phyloP scores from a whole-genome alignment of 1,140 invertebrate species.

The Zaprionus camerounensis region DNA sequence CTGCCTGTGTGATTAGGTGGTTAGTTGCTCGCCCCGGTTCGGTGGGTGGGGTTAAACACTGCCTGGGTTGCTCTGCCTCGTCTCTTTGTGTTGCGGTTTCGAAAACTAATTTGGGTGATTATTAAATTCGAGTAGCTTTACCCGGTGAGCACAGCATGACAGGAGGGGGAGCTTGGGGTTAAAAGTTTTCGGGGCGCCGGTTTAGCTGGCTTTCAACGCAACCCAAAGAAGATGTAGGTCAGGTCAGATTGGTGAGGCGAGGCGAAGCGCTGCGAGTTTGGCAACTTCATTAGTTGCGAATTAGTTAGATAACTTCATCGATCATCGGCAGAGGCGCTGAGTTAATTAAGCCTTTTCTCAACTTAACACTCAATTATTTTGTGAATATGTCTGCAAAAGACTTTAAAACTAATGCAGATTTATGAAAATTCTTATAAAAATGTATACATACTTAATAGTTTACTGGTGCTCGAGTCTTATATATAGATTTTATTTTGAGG shows the following conservation, averaged over 20 bases:
- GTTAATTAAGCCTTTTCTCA: constrained; percentile 48
- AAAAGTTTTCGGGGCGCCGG: constrained; percentile 36
- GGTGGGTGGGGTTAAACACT: constrained; percentile 11
- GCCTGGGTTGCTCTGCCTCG: constrained; percentile 42
- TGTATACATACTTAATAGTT: no score
- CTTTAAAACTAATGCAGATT: not conserved
- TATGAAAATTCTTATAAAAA: not conserved
- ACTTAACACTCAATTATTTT: constrained; percentile 19
- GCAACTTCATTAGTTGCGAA: constrained; percentile 68
- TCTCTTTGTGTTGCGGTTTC: constrained; percentile 65
- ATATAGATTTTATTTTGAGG: no score
- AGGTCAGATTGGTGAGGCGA: constrained; percentile 21
- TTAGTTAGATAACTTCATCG: constrained; percentile 63
- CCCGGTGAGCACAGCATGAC: not conserved
- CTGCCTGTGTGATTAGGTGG: constrained; percentile 29
- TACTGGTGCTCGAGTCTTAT: no score
- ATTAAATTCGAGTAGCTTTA: constrained; percentile 64
- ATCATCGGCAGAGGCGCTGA: constrained; percentile 25
- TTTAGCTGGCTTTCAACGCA: constrained; percentile 34
- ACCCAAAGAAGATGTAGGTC: constrained; percentile 36
- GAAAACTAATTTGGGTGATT: constrained; percentile 82
- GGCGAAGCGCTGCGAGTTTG: not conserved
- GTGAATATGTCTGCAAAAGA: not conserved
- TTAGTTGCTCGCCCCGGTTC: constrained; percentile 9
- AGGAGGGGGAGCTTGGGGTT: not conserved